phyloP scores from a whole-genome alignment of 2,113 vertebrate genomes.

The Brachypodius melanocephalos region DNA sequence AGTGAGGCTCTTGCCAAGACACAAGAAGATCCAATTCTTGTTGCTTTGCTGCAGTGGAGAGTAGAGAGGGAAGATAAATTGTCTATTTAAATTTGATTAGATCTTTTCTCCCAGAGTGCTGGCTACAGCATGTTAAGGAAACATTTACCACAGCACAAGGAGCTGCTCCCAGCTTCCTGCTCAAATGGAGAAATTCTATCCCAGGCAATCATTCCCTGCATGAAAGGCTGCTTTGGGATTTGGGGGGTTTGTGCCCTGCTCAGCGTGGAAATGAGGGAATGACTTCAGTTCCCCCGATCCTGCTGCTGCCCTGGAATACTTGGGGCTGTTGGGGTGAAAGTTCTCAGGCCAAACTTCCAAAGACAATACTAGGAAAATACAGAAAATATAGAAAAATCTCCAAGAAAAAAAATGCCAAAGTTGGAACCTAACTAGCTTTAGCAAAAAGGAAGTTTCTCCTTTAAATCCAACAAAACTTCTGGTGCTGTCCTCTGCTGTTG shows the following conservation, averaged over 20 bases:
- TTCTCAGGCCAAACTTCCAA: background rate
- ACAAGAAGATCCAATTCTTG: background rate
- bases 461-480: background rate
- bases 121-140: background rate
- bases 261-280: background rate
- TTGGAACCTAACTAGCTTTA: background rate
- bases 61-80: background rate
- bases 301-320: background rate
- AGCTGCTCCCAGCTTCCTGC: background rate
- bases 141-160: background rate
- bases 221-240: background rate
- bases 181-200: background rate
- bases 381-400: background rate
- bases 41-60: background rate
- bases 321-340: background rate
- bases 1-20: background rate
- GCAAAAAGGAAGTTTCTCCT: background rate
- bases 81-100: background rate
- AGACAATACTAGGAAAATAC: background rate
- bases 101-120: background rate
- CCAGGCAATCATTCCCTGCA: background rate
- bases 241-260: background rate
- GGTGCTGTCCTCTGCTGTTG: background rate
- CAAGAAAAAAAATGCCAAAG: background rate
- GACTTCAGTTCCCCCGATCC: background rate